A percentile compares a stretch with the other conserved stretches of the same genome.
Evolutionary conservation across 2,888 invertebrate species (phyloP).

Genomic region (Cosmopolites sordidus): DNA sequence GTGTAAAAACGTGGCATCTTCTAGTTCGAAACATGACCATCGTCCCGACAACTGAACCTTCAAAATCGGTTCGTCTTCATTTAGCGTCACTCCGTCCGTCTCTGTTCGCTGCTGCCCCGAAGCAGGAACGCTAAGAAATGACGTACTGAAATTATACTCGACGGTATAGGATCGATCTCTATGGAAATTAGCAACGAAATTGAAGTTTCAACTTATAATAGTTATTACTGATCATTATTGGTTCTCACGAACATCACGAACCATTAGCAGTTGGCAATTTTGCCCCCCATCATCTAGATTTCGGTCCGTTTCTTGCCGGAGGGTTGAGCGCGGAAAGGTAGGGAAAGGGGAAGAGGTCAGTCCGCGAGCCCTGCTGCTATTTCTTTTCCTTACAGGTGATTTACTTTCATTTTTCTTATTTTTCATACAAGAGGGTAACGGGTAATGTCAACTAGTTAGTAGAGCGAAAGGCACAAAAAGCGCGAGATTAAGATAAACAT

Average conservation of each 20-base stretch:
- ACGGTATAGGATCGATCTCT: slow-evolving; percentile 38
- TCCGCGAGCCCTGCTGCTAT: too few species aligned
- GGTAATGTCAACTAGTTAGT: too few species aligned
- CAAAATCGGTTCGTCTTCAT: neutral
- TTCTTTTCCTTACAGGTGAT: too few species aligned
- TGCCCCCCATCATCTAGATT: neutral
- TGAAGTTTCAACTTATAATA: slow-evolving; percentile 36
- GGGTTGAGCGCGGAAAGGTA: neutral
- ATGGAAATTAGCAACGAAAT: slow-evolving; percentile 37
- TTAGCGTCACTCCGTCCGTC: neutral
- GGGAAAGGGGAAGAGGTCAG: neutral
- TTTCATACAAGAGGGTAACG: too few species aligned
- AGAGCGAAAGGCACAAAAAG: too few species aligned
- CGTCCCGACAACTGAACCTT: neutral
- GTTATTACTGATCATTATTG: slow-evolving; percentile 37
- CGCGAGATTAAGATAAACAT: too few species aligned
- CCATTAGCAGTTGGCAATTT: slow-evolving; percentile 17
- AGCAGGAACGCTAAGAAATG: slow-evolving; percentile 21
- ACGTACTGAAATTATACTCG: slow-evolving; percentile 27
- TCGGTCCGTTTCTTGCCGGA: neutral
- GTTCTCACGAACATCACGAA: slow-evolving; percentile 35
- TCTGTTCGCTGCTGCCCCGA: slow-evolving; percentile 6
- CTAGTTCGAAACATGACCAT: neutral
- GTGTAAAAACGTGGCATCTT: neutral
- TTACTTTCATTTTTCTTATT: too few species aligned